These are phyloP conservation scores for Bufo gargarizans DNA, from an alignment of 2,113 vertebrate genomes.

Conservation along the genomic window DNA sequence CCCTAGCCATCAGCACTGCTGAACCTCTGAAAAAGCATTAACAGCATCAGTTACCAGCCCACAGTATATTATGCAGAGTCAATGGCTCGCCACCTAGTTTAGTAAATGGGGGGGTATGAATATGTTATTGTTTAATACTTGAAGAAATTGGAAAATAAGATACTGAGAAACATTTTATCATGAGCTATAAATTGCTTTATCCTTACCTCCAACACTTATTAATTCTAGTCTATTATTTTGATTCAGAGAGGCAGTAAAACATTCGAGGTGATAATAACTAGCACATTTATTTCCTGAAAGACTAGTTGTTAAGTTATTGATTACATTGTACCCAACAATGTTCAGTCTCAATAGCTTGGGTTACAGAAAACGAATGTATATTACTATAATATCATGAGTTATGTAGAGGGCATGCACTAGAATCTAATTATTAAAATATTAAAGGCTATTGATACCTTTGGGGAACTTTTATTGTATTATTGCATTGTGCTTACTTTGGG, in stretches of 20 bases:
- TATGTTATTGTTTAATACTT: background rate
- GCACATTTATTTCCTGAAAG: constrained; percentile 1
- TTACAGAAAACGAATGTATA: background rate
- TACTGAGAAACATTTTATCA: background rate
- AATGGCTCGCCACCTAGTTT: background rate
- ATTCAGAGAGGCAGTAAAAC: background rate
- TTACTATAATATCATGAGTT: background rate
- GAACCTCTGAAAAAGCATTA: background rate
- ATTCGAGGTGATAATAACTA: constrained; percentile 17
- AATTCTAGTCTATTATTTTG: background rate
- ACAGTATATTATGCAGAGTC: background rate
- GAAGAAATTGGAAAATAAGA: background rate
- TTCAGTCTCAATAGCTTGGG: background rate
- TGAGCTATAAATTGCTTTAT: background rate
- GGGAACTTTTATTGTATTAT: no score
- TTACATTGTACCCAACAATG: background rate
- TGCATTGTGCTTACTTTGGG: no score
- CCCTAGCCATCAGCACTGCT: background rate
- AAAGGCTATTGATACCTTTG: no score
- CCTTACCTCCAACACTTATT: background rate
- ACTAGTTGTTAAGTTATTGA: background rate
- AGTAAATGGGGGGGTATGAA: background rate
- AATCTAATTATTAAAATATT: no score
- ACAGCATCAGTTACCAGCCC: background rate
- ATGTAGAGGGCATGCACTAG: no score